Percentiles rank a stretch among this genome's conserved stretches.
These are phyloP conservation scores for Phymanthus crucifer DNA, from an alignment of 92 coral and sea anemone genomes.

Conservation along the genomic window DNA sequence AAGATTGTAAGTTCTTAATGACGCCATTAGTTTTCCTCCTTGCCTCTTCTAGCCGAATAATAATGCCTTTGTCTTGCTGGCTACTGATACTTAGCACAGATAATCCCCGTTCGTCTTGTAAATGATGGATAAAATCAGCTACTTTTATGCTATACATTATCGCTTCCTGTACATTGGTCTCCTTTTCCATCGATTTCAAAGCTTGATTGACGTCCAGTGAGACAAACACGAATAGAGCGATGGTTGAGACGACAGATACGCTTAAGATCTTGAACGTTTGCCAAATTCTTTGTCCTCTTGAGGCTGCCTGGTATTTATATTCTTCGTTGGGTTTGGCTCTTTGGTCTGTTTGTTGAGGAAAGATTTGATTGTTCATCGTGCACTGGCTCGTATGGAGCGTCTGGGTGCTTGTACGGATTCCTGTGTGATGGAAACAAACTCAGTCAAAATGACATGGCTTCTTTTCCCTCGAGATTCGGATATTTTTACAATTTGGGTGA, in stretches of 20 bases:
- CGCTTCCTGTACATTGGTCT: conserved; percentile 29
- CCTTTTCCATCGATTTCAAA: neutral
- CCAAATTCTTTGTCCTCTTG: conserved; percentile 44
- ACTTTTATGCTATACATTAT: conserved; percentile 40
- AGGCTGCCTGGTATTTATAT: conserved; percentile 44
- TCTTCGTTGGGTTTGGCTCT: neutral
- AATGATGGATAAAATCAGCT: conserved; percentile 58
- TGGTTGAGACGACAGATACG: conserved; percentile 58
- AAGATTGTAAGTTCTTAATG: neutral
- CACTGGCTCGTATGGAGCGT: neutral
- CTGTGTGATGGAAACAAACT: too few relatives aligned
- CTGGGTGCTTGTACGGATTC: neutral
- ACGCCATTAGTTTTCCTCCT: neutral
- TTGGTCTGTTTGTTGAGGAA: neutral
- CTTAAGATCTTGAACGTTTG: conserved; percentile 63
- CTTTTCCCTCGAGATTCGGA: too few relatives aligned
- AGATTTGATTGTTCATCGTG: neutral
- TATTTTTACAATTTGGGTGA: too few relatives aligned
- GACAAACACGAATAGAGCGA: conserved; percentile 52
- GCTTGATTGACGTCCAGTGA: conserved; percentile 51
- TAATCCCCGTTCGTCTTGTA: conserved; percentile 76
- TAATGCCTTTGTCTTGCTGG: conserved; percentile 8
- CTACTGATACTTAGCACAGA: conserved; percentile 53
- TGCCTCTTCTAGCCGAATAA: neutral
- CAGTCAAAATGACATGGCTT: too few relatives aligned